Base-by-base conservation (phyloP, 2,113 vertebrate genomes). In the Muscicapa adusta region DNA sequence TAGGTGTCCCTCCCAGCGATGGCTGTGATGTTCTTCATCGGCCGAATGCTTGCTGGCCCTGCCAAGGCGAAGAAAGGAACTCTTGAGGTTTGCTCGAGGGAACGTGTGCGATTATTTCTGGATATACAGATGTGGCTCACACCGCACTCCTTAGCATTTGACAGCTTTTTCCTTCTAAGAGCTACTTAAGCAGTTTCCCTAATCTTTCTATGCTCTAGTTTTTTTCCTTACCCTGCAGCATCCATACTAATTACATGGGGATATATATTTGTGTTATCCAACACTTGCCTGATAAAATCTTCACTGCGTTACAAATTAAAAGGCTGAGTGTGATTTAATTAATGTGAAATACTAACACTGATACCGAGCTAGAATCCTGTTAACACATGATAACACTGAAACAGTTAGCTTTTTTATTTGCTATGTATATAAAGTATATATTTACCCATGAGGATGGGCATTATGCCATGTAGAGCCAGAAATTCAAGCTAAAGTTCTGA, bases 21-120 rank as follows among this genome's bases (percentile, higher is more conserved):
- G 40, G 99, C 99, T 36, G 99, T 99, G 97, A 99, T 99, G 89
- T 99, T 99, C 98, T 99, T 99, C 99, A 99, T 99, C 36, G 99
- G 98, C 58, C 99, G 98, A 72, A 99, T 99, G 96, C 98, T 99
- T 89, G 99, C 99, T 53, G 98, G 98, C 88, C 99, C 99, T 99
- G 89, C n/a, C 97, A 95, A 96, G 93, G 95, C 91, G 96, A 88
- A 97, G 97, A 96, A 97, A 96, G 92, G 89, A 94, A 96, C 96
- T 98, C 97, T 97, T 98, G 97, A 98, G 97, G 9, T 26, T 58
- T 91, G 33, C n/a, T 48, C 20, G 4, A 87, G 63, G 34, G 94
- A 91, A 86, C 8, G 51, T 66, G 79, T 5, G 68, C 22, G 3
- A 36, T 84, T 88, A 70, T 90, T 94, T 43, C 91, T 93, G 76